Evolutionary conservation across 53 echinoderm and acorn worm genomes (phyloP).

Genomic region (Apostichopus leukothele): DNA sequence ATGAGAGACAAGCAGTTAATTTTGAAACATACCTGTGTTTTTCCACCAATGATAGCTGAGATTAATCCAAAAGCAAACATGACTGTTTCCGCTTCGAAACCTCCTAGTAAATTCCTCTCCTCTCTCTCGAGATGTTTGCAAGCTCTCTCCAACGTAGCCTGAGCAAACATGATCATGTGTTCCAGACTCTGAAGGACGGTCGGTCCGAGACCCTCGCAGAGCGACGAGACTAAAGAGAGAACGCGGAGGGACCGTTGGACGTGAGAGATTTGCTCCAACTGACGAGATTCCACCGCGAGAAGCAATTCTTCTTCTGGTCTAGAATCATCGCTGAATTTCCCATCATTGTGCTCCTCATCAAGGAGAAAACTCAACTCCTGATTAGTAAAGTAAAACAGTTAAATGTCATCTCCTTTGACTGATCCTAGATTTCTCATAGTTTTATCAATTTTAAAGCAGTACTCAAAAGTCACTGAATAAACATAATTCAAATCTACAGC

Average conservation of each 20-base stretch:
- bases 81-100: slow-evolving; percentile 83
- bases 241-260: slow-evolving; percentile 66
- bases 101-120: slow-evolving; percentile 46
- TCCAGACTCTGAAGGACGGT: slow-evolving; percentile 65
- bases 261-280: slow-evolving; percentile 30
- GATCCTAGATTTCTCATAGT: too few relatives aligned
- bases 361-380: slow-evolving; percentile 13
- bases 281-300: slow-evolving; percentile 59
- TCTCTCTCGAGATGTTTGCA: slow-evolving; percentile 59
- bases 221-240: slow-evolving; percentile 69
- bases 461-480: too few relatives aligned
- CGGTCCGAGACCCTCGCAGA: slow-evolving; percentile 72
- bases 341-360: not conserved
- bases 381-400: not conserved
- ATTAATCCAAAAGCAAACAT: slow-evolving; percentile 76
- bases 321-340: not conserved
- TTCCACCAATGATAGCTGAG: slow-evolving; percentile 62
- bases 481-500: too few relatives aligned
- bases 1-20: too few relatives aligned
- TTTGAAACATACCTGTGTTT: slow-evolving; percentile 61
- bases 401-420: too few relatives aligned
- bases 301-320: slow-evolving; percentile 45
- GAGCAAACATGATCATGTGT: slow-evolving; percentile 81
- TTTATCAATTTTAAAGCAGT: too few relatives aligned
- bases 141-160: slow-evolving; percentile 74